Conservation (phyloP, 1,140 invertebrate genomes). For the Capitella teleta region DNA sequence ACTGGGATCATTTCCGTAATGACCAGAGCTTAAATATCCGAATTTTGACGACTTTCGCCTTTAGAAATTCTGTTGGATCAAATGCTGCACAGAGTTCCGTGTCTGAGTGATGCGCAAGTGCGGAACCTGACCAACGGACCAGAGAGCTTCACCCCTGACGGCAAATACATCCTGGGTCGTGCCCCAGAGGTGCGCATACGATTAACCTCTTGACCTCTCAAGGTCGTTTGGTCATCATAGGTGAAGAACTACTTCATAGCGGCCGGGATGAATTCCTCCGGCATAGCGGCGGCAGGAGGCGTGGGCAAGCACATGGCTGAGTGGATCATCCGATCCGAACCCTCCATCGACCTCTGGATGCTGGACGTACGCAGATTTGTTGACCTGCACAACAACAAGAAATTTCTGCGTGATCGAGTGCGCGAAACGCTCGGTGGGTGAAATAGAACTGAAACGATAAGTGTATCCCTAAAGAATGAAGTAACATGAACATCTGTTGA, state of each 20-base stretch:
- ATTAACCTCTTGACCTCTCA: background rate
- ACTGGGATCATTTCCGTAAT: slow-evolving; percentile 88
- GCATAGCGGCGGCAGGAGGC: slow-evolving; percentile 82
- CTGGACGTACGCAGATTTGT: slow-evolving; percentile 87
- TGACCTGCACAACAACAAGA: slow-evolving; percentile 87
- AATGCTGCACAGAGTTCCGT: slow-evolving; percentile 70
- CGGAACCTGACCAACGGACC: slow-evolving; percentile 74
- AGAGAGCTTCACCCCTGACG: slow-evolving; percentile 82
- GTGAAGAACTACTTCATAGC: slow-evolving; percentile 90
- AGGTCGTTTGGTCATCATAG: no score
- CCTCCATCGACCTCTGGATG: slow-evolving; percentile 68
- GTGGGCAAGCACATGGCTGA: slow-evolving; percentile 83
- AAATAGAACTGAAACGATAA: no score
- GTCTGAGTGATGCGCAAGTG: slow-evolving; percentile 54
- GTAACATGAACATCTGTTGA: no score
- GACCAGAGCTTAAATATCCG: background rate
- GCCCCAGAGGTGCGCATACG: slow-evolving; percentile 61
- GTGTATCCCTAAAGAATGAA: no score
- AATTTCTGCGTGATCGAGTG: slow-evolving; percentile 83
- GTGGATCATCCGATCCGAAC: slow-evolving; percentile 69
- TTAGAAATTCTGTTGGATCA: slow-evolving; percentile 72
- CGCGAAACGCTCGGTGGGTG: slow-evolving; percentile 77
- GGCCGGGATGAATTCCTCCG: slow-evolving; percentile 89
- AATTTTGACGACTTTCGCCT: no score
- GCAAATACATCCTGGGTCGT: slow-evolving; percentile 63